phyloP scores from a whole-genome alignment of 37 sponge, comb jelly and placozoan genomes.

The Ianthella basta region DNA sequence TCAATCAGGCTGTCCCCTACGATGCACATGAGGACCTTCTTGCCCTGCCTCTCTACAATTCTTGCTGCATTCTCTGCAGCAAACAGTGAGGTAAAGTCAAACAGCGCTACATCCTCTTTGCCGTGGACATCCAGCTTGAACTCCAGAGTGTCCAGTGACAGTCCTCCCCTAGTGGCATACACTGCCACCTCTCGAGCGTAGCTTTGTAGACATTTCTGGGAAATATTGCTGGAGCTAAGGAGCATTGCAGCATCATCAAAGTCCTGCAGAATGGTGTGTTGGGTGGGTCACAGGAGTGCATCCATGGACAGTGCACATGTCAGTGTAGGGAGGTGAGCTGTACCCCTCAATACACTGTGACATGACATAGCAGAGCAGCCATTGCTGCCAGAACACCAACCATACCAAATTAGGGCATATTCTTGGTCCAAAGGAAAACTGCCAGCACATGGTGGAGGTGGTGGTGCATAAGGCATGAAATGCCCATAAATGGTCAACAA shows the following conservation, averaged over 20 bases:
- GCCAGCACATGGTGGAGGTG: too few relatives aligned
- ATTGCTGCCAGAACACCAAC: too few relatives aligned
- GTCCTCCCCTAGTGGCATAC: constrained; percentile 76
- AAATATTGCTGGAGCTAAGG: constrained; percentile 65
- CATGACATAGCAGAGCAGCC: too few relatives aligned
- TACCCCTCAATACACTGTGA: too few relatives aligned
- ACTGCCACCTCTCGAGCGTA: constrained; percentile 84
- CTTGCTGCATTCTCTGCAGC: constrained; percentile 76
- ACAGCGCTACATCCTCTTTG: constrained; percentile 86
- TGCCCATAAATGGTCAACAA: too few relatives aligned
- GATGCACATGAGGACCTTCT: constrained; percentile 70
- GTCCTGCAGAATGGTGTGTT: constrained; percentile 51
- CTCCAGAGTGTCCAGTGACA: constrained; percentile 54
- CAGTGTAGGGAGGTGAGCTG: too few relatives aligned
- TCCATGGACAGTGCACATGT: too few relatives aligned
- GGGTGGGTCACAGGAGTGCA: too few relatives aligned
- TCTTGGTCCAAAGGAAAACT: too few relatives aligned
- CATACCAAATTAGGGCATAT: too few relatives aligned
- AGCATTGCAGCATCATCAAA: constrained; percentile 59
- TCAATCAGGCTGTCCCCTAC: constrained; percentile 91
- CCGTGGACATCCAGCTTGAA: constrained; percentile 79
- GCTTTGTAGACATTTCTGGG: constrained; percentile 46
- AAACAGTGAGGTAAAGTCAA: constrained; percentile 93
- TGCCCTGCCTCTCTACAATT: constrained; percentile 77
- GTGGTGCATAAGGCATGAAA: too few relatives aligned